Evolutionary conservation across 2,888 invertebrate genomes (phyloP).

Genomic region (Molanna angustata): DNA sequence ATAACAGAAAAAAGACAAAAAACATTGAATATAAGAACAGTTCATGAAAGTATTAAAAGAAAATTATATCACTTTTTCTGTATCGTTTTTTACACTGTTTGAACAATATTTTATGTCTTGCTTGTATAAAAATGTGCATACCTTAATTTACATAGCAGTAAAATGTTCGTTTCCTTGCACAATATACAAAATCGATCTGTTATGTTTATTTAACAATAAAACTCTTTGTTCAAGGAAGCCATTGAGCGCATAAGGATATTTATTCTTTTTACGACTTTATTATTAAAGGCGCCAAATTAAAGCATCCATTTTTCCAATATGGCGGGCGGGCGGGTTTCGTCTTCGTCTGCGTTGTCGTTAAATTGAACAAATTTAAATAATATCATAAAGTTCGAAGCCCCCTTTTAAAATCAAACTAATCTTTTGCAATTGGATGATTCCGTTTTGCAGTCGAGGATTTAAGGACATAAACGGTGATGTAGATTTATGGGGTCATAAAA

Average conservation of each 20-base stretch:
- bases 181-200: slow-evolving; percentile 4
- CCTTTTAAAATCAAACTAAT: slow-evolving; percentile 32
- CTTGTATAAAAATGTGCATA: neutral
- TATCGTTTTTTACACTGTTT: too few species aligned
- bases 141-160: neutral
- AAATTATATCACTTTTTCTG: too few species aligned
- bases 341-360: too few species aligned
- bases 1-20: too few species aligned
- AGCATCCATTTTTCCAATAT: slow-evolving; percentile 18
- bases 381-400: slow-evolving; percentile 30
- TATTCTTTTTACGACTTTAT: slow-evolving; percentile 20
- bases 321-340: slow-evolving; percentile 9
- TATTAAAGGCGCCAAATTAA: slow-evolving; percentile 21
- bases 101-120: neutral
- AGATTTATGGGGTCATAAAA: slow-evolving; percentile 31
- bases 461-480: slow-evolving; percentile 24
- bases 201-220: slow-evolving; percentile 8
- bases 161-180: neutral
- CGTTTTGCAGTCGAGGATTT: slow-evolving; percentile 22
- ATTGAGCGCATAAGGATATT: too few species aligned
- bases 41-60: too few species aligned
- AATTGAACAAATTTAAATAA: slow-evolving; percentile 31
- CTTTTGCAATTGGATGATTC: slow-evolving; percentile 31
- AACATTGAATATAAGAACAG: too few species aligned
- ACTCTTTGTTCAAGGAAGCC: slow-evolving; percentile 8